phyloP scores from a whole-genome alignment of 2,888 invertebrate species.

The Microctonus brassicae region DNA sequence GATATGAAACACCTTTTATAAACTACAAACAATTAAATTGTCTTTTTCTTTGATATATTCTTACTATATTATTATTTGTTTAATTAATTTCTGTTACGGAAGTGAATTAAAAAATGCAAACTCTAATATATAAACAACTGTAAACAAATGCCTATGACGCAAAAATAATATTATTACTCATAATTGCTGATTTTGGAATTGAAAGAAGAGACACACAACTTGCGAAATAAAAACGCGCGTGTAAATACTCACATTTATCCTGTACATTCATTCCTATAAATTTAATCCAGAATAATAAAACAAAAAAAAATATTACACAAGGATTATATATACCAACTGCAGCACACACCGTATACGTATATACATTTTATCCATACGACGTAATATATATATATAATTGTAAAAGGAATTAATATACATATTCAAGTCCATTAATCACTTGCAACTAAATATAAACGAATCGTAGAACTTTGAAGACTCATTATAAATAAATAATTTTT shows the following conservation, averaged over 20 bases:
- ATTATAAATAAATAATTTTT: conserved; percentile 1
- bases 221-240: conserved; percentile 20
- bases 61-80: background rate
- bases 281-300: background rate
- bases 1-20: background rate
- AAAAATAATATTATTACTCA: background rate
- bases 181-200: conserved; percentile 9
- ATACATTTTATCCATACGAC: no score
- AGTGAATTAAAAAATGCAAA: background rate
- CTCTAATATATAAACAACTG: background rate
- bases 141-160: background rate
- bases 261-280: background rate
- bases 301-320: background rate
- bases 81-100: background rate
- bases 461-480: background rate
- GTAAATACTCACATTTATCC: background rate
- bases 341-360: background rate
- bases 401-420: conserved; percentile 13
- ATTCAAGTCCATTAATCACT: conserved; percentile 34
- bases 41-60: conserved; percentile 13
- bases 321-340: no score
- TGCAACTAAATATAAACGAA: conserved; percentile 8
- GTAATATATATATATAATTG: conserved; percentile 8
- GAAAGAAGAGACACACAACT: conserved; percentile 15
- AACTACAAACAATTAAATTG: conserved; percentile 12